These are phyloP conservation scores for Channallabes apus DNA, from an alignment of 2,797 vertebrate species.

Conservation along the genomic window DNA sequence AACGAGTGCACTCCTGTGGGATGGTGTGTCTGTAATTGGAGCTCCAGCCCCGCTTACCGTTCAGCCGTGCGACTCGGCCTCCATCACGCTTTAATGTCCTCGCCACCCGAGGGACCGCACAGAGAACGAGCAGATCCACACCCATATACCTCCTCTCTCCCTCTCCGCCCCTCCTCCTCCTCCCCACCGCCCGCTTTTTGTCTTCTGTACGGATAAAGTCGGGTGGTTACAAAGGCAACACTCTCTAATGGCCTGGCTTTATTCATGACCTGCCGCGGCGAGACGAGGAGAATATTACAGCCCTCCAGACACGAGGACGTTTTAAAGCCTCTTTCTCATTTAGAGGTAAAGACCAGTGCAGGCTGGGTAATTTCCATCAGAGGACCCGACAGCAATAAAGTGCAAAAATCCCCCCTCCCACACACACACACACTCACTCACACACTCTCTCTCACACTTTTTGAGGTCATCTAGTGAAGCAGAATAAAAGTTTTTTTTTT, in stretches of 20 bases:
- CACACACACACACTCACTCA: not conserved
- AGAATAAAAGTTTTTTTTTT: not conserved
- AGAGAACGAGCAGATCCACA: slow-evolving; percentile 38
- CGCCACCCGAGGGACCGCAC: slow-evolving; percentile 34
- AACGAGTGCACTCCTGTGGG: slow-evolving; percentile 10
- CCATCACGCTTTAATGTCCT: slow-evolving; percentile 70
- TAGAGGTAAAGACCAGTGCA: slow-evolving; percentile 45
- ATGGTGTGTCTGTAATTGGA: slow-evolving; percentile 72
- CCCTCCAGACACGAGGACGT: slow-evolving; percentile 38
- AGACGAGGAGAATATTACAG: slow-evolving; percentile 35
- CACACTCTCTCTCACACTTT: not conserved
- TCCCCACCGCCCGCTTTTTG: slow-evolving; percentile 46
- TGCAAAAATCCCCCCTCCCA: slow-evolving; percentile 21
- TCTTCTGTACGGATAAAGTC: slow-evolving; percentile 47
- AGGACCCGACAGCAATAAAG: slow-evolving; percentile 31
- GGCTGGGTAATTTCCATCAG: slow-evolving; percentile 47
- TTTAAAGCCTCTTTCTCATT: slow-evolving; percentile 48
- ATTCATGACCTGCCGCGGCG: slow-evolving; percentile 42
- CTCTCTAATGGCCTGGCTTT: slow-evolving; percentile 54
- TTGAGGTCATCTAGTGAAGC: not conserved
- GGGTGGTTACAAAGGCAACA: slow-evolving; percentile 43
- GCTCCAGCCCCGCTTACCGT: slow-evolving; percentile 62
- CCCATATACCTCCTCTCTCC: slow-evolving; percentile 3
- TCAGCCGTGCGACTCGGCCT: slow-evolving; percentile 69
- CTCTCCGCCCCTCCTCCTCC: slow-evolving; percentile 8